Base-by-base conservation (phyloP, 2,888 invertebrate species). In the Cacoxenus indagator region DNA sequence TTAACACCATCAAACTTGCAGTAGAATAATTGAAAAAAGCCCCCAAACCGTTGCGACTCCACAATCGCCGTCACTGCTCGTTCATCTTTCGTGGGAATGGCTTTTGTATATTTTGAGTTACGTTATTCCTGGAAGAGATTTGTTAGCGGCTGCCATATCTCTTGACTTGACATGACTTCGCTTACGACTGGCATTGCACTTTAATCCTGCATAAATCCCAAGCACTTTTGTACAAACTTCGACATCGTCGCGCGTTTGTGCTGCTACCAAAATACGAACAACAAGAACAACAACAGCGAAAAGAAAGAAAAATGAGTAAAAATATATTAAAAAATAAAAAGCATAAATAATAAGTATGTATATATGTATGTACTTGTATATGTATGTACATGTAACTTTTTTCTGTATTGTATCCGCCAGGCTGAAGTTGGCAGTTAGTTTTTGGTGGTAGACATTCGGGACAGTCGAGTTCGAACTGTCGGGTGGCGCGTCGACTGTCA, bases 141-240 rank as follows among this genome's bases (percentile, higher is more conserved):
- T 22, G 22, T 51, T 51, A 6, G 22, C 22, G 51, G 11, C 51
- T 51, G 51, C 22, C 51, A 51, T 19, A 51, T 17, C 22, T 51
- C 11, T 51, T 51, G 19, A 9, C 19, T 51, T 51, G 1, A 8
- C 22, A 9, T 48, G n/a, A 22, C 37, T 14, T 22, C 19, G 9
- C 19, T 48, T 51, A 6, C 9, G n/a, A 9, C 19, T 51, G 51
- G 27, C 11, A n/a, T 55, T 43, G 61, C 61, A 24, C 43, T 62
- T 37, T 62, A 62, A 62, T 62, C 61, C 24, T 43, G 22, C 24
- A 45, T 45, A 62, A 62, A 62, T 43, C 61, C 61, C 22, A 27
- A 8, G 19, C 4, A 59, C 48, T 24, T 55, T 55, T 55, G 24
- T 17, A 62, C 43, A 24, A 62, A 62, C 45, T 62, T 62, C 45